These are phyloP conservation scores for Notodonta dromedarius DNA, from an alignment of 2,888 invertebrate species.

Conservation along the genomic window DNA sequence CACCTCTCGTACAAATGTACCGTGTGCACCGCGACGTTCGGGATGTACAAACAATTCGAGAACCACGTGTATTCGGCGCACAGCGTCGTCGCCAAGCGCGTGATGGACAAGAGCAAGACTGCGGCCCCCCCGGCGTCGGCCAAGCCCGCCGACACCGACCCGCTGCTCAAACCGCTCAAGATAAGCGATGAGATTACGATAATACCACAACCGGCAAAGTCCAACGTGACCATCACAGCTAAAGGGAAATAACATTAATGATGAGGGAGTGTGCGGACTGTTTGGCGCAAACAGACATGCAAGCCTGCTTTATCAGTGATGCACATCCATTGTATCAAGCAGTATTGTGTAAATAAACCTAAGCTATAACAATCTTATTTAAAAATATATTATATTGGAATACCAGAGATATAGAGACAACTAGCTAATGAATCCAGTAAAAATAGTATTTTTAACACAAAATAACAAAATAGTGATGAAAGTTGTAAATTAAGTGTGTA, in stretches of 20 bases:
- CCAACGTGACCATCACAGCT: slow-evolving; percentile 73
- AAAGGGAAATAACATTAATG: slow-evolving; percentile 76
- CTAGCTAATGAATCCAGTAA: slow-evolving; percentile 60
- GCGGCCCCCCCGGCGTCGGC: slow-evolving; percentile 55
- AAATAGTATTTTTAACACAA: slow-evolving; percentile 64
- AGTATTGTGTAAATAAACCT: slow-evolving; percentile 78
- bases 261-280: slow-evolving; percentile 48
- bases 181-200: slow-evolving; percentile 97
- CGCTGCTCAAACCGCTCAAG: slow-evolving; percentile 91
- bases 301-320: slow-evolving; percentile 54
- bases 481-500: slow-evolving; percentile 70
- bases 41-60: slow-evolving; percentile 98
- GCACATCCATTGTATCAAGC: slow-evolving; percentile 63
- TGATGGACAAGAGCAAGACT: slow-evolving; percentile 90
- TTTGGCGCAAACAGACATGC: slow-evolving; percentile 41
- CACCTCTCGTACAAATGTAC: slow-evolving; percentile 98
- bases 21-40: slow-evolving; percentile 97
- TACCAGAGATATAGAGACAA: slow-evolving; percentile 62
- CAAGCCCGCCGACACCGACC: slow-evolving; percentile 77
- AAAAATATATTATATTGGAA: slow-evolving; percentile 48
- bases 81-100: slow-evolving; percentile 94
- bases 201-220: slow-evolving; percentile 92
- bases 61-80: slow-evolving; percentile 98
- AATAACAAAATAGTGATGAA: slow-evolving; percentile 44
- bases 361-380: slow-evolving; percentile 64